phyloP scores from a whole-genome alignment of 2,888 invertebrate genomes.

The Eupithecia exiguata region DNA sequence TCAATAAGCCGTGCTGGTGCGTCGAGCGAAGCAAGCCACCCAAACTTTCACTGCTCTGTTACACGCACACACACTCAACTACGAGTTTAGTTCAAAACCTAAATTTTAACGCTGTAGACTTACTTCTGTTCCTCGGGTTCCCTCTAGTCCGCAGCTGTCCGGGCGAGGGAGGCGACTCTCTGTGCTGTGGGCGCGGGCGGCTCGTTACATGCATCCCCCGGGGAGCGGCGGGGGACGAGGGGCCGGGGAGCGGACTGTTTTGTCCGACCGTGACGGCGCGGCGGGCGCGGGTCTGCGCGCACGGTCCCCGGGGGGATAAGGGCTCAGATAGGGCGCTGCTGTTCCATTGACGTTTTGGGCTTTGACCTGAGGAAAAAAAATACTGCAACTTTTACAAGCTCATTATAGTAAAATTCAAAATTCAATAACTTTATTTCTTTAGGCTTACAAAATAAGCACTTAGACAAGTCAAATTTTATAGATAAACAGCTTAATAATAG shows the following conservation, averaged over 20 bases:
- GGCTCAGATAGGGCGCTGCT: constrained; percentile 43
- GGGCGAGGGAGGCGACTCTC: constrained; percentile 60
- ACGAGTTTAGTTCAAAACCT: too few species aligned
- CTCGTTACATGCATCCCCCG: constrained; percentile 22
- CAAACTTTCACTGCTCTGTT: too few species aligned
- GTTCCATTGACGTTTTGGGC: constrained; percentile 66
- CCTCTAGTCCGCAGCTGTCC: constrained; percentile 60
- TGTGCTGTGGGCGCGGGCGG: constrained; percentile 33
- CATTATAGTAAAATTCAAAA: too few species aligned
- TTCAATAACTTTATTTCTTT: too few species aligned
- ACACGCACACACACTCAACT: too few species aligned
- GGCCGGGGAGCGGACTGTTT: constrained; percentile 29
- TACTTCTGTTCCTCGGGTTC: constrained; percentile 36
- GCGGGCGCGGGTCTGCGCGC: constrained; percentile 21
- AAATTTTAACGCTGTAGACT: background rate
- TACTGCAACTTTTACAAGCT: background rate
- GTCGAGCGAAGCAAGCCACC: too few species aligned
- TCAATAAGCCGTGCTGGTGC: too few species aligned
- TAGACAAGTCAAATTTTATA: too few species aligned
- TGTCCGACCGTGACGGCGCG: constrained; percentile 23
- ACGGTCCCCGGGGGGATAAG: constrained; percentile 28
- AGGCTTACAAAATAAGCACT: too few species aligned
- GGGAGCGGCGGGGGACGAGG: constrained; percentile 11
- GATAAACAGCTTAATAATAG: too few species aligned
- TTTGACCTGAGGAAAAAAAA: constrained; percentile 2